phyloP scores from a whole-genome alignment of 1,140 invertebrate species.

The Acyrthosiphon pisum region DNA sequence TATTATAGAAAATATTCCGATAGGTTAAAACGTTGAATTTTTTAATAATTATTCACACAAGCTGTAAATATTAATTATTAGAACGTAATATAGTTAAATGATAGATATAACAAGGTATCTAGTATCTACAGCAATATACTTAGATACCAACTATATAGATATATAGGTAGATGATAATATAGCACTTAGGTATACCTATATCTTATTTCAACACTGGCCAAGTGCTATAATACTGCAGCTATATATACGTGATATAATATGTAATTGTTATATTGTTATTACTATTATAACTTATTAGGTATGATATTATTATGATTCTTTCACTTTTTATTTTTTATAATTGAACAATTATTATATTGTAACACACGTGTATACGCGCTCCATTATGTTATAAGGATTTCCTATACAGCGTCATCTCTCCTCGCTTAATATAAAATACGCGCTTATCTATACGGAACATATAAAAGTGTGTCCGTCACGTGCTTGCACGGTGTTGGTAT shows the following conservation, averaged over 20 bases:
- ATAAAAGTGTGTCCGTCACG: neutral
- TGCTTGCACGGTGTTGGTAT: neutral
- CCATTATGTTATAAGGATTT: neutral
- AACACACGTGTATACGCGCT: neutral
- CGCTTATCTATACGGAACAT: neutral
- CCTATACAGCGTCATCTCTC: neutral
- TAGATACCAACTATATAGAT: no score
- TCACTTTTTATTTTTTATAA: slow-evolving; percentile 18
- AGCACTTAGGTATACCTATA: no score
- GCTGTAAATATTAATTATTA: no score
- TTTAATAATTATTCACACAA: no score
- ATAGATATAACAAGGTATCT: neutral
- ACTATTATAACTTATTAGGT: neutral
- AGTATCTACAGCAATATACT: no score
- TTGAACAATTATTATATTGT: slow-evolving; percentile 5
- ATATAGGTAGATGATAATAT: no score
- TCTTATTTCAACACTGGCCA: no score
- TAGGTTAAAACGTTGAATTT: neutral
- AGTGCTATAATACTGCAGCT: no score
- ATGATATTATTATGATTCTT: neutral
- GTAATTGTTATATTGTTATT: neutral
- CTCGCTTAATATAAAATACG: neutral
- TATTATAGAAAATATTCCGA: neutral
- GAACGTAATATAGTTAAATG: neutral
- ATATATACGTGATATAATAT: no score